These are phyloP conservation scores for Triplophysa tibetana DNA, from an alignment of 2,113 vertebrate species.

Conservation along the genomic window DNA sequence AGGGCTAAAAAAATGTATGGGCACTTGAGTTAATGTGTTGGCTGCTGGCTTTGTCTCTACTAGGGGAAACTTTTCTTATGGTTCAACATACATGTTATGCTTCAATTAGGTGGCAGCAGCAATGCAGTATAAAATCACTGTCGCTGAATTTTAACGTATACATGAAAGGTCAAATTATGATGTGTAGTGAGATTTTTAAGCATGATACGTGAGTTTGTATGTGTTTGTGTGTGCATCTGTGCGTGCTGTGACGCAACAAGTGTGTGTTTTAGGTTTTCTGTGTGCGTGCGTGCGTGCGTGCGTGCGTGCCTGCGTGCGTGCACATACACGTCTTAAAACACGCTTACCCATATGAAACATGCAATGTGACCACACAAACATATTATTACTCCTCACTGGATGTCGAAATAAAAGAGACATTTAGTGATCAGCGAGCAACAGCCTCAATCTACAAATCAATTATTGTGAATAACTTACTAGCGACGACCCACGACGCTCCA, in stretches of 20 bases:
- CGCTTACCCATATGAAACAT: neutral
- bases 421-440: neutral
- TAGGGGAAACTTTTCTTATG: neutral
- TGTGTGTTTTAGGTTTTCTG: neutral
- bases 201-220: neutral
- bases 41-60: neutral
- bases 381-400: neutral
- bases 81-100: neutral
- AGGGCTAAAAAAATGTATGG: conserved; percentile 9
- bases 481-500: conserved; percentile 65
- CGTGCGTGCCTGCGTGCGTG: too few relatives aligned
- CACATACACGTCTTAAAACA: neutral
- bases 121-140: neutral
- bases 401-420: neutral
- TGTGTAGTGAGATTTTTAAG: too few relatives aligned
- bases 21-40: neutral
- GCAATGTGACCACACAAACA: neutral
- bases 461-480: conserved; percentile 70
- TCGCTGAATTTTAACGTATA: neutral
- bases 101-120: neutral
- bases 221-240: neutral
- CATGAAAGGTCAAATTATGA: too few relatives aligned
- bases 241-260: conserved; percentile 21
- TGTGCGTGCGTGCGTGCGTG: too few relatives aligned
- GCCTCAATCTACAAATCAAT: neutral